These are phyloP conservation scores for Cerastis leucographa DNA, from an alignment of 2,888 invertebrate species.

Conservation along the genomic window DNA sequence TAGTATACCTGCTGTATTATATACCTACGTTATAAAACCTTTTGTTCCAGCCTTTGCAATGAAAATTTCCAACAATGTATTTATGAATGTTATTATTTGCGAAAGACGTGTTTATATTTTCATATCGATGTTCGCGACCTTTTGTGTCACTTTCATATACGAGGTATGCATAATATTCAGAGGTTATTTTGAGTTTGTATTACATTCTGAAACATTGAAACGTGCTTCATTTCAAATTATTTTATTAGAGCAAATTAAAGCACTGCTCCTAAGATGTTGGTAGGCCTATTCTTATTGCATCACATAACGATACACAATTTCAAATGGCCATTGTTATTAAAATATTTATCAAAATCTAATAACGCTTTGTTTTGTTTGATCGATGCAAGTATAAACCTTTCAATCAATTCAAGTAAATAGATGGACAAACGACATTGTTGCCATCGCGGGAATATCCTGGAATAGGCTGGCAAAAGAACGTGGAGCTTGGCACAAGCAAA, in stretches of 20 bases:
- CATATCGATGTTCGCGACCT: conserved; percentile 13
- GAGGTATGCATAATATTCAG: conserved; percentile 4
- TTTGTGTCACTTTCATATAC: conserved; percentile 22
- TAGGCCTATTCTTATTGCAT: too few species aligned
- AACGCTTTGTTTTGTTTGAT: background rate
- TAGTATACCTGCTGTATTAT: conserved; percentile 3
- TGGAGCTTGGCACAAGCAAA: too few species aligned
- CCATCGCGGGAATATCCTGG: too few species aligned
- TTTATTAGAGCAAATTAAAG: background rate
- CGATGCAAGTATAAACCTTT: background rate
- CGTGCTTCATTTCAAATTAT: background rate
- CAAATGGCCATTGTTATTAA: background rate
- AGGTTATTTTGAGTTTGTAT: conserved; percentile 3
- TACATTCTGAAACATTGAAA: background rate
- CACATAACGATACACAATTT: background rate
- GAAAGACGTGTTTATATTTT: conserved; percentile 9
- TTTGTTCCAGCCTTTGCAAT: conserved; percentile 33
- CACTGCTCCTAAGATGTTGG: too few species aligned
- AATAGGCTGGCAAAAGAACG: too few species aligned
- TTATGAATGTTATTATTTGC: conserved; percentile 22
- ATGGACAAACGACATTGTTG: too few species aligned
- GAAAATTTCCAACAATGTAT: conserved; percentile 30
- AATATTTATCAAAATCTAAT: background rate
- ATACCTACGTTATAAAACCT: background rate
- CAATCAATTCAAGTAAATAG: too few species aligned